Evolutionary conservation across 2,797 vertebrate genomes (phyloP), one percentile per base, ranked within the genome.

Genomic region (Tangara arthus): DNA sequence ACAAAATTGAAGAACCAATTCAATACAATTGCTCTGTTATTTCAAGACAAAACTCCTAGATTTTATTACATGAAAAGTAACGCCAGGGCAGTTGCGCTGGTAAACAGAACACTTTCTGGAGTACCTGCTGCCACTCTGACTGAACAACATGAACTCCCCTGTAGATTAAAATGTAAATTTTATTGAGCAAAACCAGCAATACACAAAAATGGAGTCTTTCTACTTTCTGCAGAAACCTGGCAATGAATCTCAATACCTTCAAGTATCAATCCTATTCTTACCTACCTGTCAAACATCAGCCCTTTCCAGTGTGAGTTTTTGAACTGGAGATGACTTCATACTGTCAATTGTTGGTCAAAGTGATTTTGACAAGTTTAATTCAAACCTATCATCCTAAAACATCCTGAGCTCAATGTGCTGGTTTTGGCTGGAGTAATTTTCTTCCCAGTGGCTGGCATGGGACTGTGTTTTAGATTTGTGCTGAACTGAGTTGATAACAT

Each of bases 111-210:
- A 13, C 16, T 35, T 90, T 88, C 76, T 93, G 84, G 57, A 92
- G 32, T 86, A 71, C 64, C 73, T 87, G 34, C 39, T 94, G 82
- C 77, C 72, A 57, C 21, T 72, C 50, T 87, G 85, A 90, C 49
- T 89, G 57, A 78, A 89, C 47, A 82, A 42, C 18, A 77, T 35
- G 63, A 94, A 93, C 42, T 75, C 21, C 34, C 11, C 60, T 84
- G 30, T 35, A 95, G 85, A 96, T 72, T 91, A 95, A 93, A 96
- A 95, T 94, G 41, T 73, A 95, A 93, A 96, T 95, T 91, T 92
- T 81, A 92, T 90, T 85, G 85, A 84, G 70, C 34, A 81, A 90
- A 96, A 89, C 12, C 39, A 86, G 66, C 47, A 94, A 87, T 79
- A 35, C 34, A 57, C 47, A 77, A 65, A 91, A 94, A 68, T 30